phyloP scores from a whole-genome alignment of 1,140 invertebrate species.

The Papilio machaon region DNA sequence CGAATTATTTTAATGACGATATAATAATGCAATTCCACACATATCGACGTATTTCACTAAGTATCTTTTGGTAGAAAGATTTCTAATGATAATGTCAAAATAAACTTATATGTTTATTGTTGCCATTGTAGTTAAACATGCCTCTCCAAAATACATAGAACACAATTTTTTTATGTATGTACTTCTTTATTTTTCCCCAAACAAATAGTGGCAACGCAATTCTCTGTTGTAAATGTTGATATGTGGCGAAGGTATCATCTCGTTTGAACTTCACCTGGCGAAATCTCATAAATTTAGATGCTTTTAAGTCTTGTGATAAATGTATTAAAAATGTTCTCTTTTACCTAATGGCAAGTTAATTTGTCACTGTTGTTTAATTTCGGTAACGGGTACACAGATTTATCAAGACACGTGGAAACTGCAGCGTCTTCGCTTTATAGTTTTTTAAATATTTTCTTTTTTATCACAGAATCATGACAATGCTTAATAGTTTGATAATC shows the following conservation, averaged over 20 bases:
- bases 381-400: slow-evolving; percentile 30
- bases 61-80: background rate
- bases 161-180: background rate
- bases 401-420: slow-evolving; percentile 21
- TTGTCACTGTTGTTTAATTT: slow-evolving; percentile 36
- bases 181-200: background rate
- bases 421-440: background rate
- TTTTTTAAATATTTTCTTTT: background rate
- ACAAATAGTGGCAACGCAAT: background rate
- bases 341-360: slow-evolving; percentile 29
- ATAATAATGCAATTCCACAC: background rate
- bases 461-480: slow-evolving; percentile 15
- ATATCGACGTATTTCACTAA: too few relatives aligned
- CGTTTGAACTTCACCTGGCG: slow-evolving; percentile 12
- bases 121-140: too few relatives aligned
- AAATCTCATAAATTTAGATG: slow-evolving; percentile 13
- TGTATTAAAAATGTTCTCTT: background rate
- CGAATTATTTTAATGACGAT: background rate
- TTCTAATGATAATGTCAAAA: background rate
- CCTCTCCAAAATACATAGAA: too few relatives aligned
- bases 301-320: slow-evolving; percentile 21
- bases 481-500: background rate
- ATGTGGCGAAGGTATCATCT: background rate
- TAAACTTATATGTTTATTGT: too few relatives aligned
- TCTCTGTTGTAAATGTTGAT: background rate